Percentiles rank a stretch among this genome's conserved stretches.
phyloP scores from a whole-genome alignment of 2,113 vertebrate species.

The Motacilla tschutschensis region DNA sequence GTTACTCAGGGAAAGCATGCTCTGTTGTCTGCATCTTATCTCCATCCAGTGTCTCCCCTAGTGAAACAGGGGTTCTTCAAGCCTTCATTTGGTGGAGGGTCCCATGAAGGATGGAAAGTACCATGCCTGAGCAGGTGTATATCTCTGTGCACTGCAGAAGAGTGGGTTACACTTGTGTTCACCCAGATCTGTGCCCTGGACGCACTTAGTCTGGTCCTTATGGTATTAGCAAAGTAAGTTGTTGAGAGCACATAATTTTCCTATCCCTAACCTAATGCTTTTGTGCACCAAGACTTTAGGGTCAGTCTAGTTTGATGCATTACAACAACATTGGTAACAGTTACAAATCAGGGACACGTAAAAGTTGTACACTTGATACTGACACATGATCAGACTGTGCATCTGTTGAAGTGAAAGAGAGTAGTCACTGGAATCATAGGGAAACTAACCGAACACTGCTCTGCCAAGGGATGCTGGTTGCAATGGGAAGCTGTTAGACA shows the following conservation, averaged over 20 bases:
- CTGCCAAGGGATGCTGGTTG: neutral
- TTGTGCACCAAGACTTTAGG: neutral
- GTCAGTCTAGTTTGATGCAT: neutral
- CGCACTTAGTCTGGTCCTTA: neutral
- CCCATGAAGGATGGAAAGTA: neutral
- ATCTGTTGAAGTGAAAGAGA: neutral
- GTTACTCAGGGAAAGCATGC: neutral
- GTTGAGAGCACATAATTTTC: neutral
- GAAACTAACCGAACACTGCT: neutral
- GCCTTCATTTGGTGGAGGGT: neutral
- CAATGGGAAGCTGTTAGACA: neutral
- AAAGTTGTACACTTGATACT: accelerated
- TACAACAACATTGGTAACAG: neutral
- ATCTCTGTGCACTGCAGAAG: neutral
- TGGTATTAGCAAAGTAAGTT: neutral
- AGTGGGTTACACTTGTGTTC: neutral
- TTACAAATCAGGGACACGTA: neutral
- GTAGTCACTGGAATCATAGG: neutral
- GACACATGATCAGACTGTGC: neutral
- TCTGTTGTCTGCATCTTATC: neutral
- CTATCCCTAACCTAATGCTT: neutral
- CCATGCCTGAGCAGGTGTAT: neutral
- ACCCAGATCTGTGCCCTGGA: accelerated
- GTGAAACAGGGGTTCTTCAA: neutral
- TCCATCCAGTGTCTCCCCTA: neutral